phyloP scores from a whole-genome alignment of 2,113 vertebrate genomes.

The Gopherus flavomarginatus region DNA sequence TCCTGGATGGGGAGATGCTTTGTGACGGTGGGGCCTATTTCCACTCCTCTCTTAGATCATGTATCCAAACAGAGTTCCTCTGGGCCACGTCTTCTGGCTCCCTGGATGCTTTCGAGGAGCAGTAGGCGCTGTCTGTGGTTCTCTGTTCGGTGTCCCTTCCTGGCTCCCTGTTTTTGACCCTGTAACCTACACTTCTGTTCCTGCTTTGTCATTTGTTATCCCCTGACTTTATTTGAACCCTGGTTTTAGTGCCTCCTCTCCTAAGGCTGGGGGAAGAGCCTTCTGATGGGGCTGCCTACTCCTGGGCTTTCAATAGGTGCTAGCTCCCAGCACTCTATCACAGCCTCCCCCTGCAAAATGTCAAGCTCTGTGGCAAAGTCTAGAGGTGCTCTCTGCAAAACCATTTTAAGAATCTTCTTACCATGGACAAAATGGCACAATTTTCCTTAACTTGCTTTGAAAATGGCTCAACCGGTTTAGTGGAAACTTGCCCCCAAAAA shows the following conservation, averaged over 20 bases:
- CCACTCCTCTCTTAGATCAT: background rate
- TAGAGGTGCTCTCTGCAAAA: background rate
- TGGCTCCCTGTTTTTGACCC: background rate
- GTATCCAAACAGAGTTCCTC: background rate
- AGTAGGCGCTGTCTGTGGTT: background rate
- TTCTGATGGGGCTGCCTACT: background rate
- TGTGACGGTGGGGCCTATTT: background rate
- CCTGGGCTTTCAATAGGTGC: background rate
- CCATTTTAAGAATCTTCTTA: background rate
- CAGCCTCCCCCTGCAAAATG: background rate
- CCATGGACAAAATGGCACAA: background rate
- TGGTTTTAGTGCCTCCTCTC: background rate
- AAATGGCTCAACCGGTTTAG: background rate
- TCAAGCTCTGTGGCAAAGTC: background rate
- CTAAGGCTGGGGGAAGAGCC: background rate
- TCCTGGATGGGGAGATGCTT: background rate
- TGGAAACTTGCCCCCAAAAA: background rate
- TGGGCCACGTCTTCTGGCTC: background rate
- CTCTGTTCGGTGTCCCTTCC: background rate
- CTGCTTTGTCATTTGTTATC: background rate
- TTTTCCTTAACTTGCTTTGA: background rate
- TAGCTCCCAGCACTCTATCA: background rate
- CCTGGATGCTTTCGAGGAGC: background rate
- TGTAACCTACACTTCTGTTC: background rate
- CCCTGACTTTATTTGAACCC: background rate